Base-by-base conservation (phyloP, 2,888 invertebrate genomes). In the Orthosia gothica region DNA sequence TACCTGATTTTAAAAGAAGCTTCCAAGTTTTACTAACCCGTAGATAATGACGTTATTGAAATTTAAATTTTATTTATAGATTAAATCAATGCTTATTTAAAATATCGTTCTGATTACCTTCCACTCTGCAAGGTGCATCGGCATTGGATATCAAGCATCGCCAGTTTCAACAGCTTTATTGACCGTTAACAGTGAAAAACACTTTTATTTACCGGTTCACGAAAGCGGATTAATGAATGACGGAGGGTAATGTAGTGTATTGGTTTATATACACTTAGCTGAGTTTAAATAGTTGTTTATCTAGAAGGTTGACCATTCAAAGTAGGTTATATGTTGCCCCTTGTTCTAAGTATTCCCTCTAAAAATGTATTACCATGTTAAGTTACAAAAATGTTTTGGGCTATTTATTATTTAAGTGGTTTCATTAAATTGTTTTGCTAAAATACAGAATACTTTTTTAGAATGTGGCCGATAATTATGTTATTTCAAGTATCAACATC, bases 161-260 rank as follows among this genome's bases (percentile, higher is more conserved):
- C 23, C 18, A 76, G 40, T 57, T 67, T 20, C 40, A 50, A n/a
- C 49, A 61, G 68, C 66, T 86, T 79, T 84, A 84, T 80, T 79
- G 83, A 67, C 76, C 81, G 79, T 83, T 69, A 83, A 79, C 66
- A 66, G 55, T 49, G 55, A 55, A 73, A 75, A 86, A 73, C 59
- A 76, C 55, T 79, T 79, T 68, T 72, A 79, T 81, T 68, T 81
- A 71, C 47, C 49, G 55, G 7, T 55, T 74, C 26, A 18, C 20
- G 15, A 66, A 49, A 26, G 40, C 3, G 26, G 26, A 76, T 66
- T 49, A 74, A 66, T 55, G 23, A 76, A 55, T 18, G 55, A 12
- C 3, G 15, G 1, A 47, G 66, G 3, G 2, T 64, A 18, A 54
- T 11, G 18, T 62, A 23, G 45, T 23, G 16, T 23, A 32, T 54